Evolutionary conservation across 2,888 invertebrate species (phyloP).

Genomic region (Trachelus tabidus): DNA sequence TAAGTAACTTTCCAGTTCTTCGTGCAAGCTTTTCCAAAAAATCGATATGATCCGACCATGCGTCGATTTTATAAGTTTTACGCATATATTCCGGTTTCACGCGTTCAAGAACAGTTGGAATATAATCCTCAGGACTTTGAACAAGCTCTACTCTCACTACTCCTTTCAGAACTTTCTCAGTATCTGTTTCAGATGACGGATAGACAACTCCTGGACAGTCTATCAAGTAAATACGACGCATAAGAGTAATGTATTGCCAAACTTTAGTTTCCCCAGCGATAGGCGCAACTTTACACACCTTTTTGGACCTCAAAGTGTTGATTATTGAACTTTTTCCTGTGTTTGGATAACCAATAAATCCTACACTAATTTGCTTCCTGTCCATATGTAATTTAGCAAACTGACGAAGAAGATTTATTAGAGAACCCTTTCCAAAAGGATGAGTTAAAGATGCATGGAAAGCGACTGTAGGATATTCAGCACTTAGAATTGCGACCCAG

Average conservation of each 20-base stretch:
- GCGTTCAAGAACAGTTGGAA: slow-evolving; percentile 84
- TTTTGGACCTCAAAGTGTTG: slow-evolving; percentile 94
- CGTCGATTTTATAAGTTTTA: slow-evolving; percentile 89
- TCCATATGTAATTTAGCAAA: slow-evolving; percentile 95
- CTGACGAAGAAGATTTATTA: slow-evolving; percentile 95
- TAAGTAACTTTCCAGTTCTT: slow-evolving; percentile 88
- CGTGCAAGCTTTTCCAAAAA: slow-evolving; percentile 93
- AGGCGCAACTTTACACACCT: slow-evolving; percentile 98
- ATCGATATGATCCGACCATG: slow-evolving; percentile 85
- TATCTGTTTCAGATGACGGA: slow-evolving; percentile 95
- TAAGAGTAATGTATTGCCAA: slow-evolving; percentile 99
- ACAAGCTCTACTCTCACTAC: slow-evolving; percentile 97
- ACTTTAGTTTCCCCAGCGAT: slow-evolving; percentile 98
- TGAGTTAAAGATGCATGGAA: slow-evolving; percentile 99
- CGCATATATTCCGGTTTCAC: slow-evolving; percentile 89
- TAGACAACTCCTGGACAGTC: slow-evolving; percentile 99
- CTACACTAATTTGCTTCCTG: slow-evolving; percentile 98
- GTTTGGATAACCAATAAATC: slow-evolving; percentile 99
- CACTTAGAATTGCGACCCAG: slow-evolving; percentile 95
- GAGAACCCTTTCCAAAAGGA: slow-evolving; percentile 97
- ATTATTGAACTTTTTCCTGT: slow-evolving; percentile 99
- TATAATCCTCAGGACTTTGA: slow-evolving; percentile 94
- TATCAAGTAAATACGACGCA: slow-evolving; percentile 95
- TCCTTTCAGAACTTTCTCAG: slow-evolving; percentile 95
- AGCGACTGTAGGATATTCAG: slow-evolving; percentile 96